phyloP scores from a whole-genome alignment of 1,140 invertebrate species.

The Pseudomyrmex dendroicus region DNA sequence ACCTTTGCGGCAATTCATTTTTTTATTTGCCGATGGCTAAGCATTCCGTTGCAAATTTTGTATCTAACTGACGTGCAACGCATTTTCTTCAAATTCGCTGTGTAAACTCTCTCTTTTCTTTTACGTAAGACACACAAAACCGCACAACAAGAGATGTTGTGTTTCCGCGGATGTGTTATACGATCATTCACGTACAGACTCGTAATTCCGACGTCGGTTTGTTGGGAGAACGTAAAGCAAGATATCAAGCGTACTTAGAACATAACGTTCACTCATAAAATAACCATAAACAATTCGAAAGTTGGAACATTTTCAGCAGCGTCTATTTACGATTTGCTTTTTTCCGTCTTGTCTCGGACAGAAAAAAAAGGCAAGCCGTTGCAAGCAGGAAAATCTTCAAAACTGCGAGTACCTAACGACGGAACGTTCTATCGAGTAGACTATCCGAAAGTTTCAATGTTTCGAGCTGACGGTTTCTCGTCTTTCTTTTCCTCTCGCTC shows the following conservation, averaged over 20 bases:
- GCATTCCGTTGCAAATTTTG: background rate
- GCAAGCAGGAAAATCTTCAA: conserved; percentile 55
- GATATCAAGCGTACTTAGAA: conserved; percentile 62
- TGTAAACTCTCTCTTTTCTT: background rate
- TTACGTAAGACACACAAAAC: conserved; percentile 2
- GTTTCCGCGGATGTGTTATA: conserved; percentile 32
- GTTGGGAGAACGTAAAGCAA: conserved; percentile 53
- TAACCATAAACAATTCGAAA: background rate
- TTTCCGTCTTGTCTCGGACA: too few relatives aligned
- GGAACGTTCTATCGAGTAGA: conserved; percentile 61
- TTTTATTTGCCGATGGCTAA: background rate
- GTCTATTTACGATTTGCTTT: conserved; percentile 16
- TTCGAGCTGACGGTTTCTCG: conserved; percentile 57
- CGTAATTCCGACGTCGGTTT: conserved; percentile 47
- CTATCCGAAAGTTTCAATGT: conserved; percentile 70
- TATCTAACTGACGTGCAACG: conserved; percentile 9
- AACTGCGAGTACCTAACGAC: conserved; percentile 61
- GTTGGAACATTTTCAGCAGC: conserved; percentile 44
- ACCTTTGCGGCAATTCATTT: background rate
- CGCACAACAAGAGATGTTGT: background rate
- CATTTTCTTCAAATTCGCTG: background rate
- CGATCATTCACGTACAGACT: conserved; percentile 46
- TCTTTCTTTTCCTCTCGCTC: conserved; percentile 56
- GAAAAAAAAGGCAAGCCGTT: conserved; percentile 1
- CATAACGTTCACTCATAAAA: conserved; percentile 62